Percentiles rank a stretch among this genome's conserved stretches.
Evolutionary conservation across 2,113 vertebrate genomes (phyloP).

Genomic region (Paratilapia polleni): DNA sequence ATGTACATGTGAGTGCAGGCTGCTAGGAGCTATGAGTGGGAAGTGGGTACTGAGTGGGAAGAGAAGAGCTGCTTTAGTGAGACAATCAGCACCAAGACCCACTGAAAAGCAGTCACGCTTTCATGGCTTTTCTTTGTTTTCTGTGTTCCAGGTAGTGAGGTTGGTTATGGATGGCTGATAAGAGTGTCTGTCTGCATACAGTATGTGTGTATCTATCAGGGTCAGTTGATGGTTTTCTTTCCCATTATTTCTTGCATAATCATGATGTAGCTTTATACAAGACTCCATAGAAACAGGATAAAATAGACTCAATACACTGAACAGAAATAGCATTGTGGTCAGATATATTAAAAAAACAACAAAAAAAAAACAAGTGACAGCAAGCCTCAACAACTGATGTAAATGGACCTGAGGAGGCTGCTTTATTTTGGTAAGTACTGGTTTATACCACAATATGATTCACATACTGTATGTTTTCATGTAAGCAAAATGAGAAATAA

Average conservation of each 20-base stretch:
- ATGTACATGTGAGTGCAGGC: conserved; percentile 75
- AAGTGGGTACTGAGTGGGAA: conserved; percentile 76
- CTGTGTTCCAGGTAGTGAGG: conserved; percentile 42
- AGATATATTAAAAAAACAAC: neutral
- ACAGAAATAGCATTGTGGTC: neutral
- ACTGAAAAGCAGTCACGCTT: conserved; percentile 71
- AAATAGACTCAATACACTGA: neutral
- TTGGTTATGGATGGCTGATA: conserved; percentile 5
- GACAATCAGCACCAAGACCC: conserved; percentile 68
- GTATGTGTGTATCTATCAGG: neutral
- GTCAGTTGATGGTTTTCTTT: neutral
- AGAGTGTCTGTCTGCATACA: neutral
- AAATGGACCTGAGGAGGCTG: neutral
- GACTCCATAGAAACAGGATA: neutral
- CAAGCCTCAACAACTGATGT: neutral
- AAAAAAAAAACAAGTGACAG: neutral
- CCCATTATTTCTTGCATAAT: conserved; percentile 12
- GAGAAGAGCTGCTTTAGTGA: conserved; percentile 75
- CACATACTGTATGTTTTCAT: neutral
- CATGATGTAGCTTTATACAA: neutral
- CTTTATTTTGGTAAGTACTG: neutral
- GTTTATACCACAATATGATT: neutral
- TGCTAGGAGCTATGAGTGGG: conserved; percentile 78
- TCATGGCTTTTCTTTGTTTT: conserved; percentile 63
- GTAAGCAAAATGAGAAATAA: neutral